phyloP scores from a whole-genome alignment of 2,888 invertebrate species.

The Gisinianus flammeolus region DNA sequence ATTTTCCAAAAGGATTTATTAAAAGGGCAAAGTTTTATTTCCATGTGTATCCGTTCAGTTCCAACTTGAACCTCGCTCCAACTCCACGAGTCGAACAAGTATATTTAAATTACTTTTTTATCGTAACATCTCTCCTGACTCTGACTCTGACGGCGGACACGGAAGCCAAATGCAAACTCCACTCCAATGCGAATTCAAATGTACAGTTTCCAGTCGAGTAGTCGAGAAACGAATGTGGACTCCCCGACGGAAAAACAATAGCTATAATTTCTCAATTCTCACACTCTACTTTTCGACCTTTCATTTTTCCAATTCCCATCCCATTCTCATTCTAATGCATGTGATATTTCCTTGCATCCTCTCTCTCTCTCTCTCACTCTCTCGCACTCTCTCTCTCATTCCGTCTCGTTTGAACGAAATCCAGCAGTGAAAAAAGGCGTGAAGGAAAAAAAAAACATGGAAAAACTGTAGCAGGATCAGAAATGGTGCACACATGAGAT shows the following conservation, averaged over 20 bases:
- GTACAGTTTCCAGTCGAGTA: neutral
- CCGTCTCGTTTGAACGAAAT: too few relatives aligned
- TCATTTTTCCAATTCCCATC: neutral
- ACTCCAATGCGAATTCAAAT: neutral
- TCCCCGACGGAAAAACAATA: neutral
- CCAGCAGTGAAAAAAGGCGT: too few relatives aligned
- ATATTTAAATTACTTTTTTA: conserved; percentile 19
- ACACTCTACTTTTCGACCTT: neutral
- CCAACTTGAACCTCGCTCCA: neutral
- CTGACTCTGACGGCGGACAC: neutral
- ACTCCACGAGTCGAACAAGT: neutral
- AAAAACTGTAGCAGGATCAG: too few relatives aligned
- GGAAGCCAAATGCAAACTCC: neutral
- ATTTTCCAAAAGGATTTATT: neutral
- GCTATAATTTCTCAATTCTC: neutral
- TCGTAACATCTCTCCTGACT: neutral
- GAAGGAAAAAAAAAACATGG: too few relatives aligned
- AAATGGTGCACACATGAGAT: too few relatives aligned
- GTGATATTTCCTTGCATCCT: neutral
- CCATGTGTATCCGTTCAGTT: too few relatives aligned
- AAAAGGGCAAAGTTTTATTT: neutral
- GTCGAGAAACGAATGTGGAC: too few relatives aligned
- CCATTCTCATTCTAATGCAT: neutral
- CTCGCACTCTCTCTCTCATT: neutral
- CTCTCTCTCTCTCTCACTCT: neutral